Conservation (phyloP, 2,113 vertebrate species). For the Otus sunia region DNA sequence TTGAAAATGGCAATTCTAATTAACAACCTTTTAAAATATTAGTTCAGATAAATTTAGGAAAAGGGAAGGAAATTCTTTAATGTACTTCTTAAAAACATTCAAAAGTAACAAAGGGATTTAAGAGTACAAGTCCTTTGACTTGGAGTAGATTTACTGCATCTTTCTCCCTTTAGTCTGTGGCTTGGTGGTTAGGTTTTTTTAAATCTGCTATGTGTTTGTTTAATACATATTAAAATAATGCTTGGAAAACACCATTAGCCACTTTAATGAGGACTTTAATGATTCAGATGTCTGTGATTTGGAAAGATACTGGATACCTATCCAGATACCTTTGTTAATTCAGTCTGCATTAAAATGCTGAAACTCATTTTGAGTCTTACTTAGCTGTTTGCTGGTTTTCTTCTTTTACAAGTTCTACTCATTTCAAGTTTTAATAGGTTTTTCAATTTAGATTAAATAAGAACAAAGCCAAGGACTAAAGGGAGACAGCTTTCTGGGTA, state of each 20-base stretch:
- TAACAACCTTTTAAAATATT: not conserved
- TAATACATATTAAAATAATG: not conserved
- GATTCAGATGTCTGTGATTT: not conserved
- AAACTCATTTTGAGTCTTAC: not conserved
- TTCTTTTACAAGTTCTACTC: not conserved
- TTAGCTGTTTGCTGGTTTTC: not conserved
- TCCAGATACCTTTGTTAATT: not conserved
- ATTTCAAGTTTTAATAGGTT: not conserved
- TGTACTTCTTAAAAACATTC: not conserved
- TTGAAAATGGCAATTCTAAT: not conserved
- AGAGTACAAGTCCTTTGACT: not conserved
- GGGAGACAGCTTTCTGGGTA: not conserved
- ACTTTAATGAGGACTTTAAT: not conserved
- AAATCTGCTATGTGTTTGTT: not conserved
- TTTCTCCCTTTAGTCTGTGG: not conserved
- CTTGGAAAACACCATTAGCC: not conserved
- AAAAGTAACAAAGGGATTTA: too few species aligned
- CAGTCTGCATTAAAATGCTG: not conserved
- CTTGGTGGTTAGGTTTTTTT: not conserved
- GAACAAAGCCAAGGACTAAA: not conserved
- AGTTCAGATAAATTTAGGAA: not conserved
- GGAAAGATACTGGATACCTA: not conserved
- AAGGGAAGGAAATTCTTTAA: not conserved
- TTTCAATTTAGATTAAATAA: not conserved
- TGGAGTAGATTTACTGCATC: not conserved